Evolutionary conservation across 2,888 invertebrate genomes (phyloP).

Genomic region (Dasypolia templi): DNA sequence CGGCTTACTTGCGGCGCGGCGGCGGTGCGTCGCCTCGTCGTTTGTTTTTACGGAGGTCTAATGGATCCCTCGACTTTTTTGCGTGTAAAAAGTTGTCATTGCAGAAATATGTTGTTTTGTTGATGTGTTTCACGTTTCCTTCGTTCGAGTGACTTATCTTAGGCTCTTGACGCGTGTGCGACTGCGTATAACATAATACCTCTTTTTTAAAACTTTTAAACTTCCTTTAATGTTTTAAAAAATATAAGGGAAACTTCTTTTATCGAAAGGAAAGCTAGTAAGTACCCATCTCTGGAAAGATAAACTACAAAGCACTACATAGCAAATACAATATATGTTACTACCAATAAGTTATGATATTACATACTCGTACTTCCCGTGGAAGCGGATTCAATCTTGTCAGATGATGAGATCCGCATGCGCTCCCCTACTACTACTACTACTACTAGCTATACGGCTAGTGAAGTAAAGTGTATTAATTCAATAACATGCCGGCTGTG

Average conservation of each 20-base stretch:
- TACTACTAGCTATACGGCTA: slow-evolving; percentile 4
- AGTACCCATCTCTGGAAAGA: background rate
- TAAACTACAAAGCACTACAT: background rate
- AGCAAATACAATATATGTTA: background rate
- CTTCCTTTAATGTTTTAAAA: no score
- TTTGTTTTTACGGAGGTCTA: slow-evolving; percentile 71
- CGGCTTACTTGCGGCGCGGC: slow-evolving; percentile 15
- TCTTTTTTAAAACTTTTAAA: background rate
- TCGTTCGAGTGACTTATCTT: background rate
- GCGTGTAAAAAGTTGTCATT: slow-evolving; percentile 20
- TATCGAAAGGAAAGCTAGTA: background rate
- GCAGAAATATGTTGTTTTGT: slow-evolving; percentile 15
- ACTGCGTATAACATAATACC: background rate
- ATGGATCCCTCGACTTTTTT: slow-evolving; percentile 70
- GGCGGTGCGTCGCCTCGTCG: slow-evolving; percentile 66
- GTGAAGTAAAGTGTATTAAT: slow-evolving; percentile 34
- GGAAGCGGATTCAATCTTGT: slow-evolving; percentile 45
- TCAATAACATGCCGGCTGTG: slow-evolving; percentile 26
- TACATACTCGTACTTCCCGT: background rate
- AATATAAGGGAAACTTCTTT: background rate
- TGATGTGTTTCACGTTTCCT: slow-evolving; percentile 3
- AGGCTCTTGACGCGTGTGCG: no score
- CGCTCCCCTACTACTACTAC: background rate
- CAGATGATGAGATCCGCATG: slow-evolving; percentile 41
- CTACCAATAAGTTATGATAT: background rate